These are phyloP conservation scores for Andricus curvator DNA, from an alignment of 2,888 invertebrate genomes.

Conservation along the genomic window DNA sequence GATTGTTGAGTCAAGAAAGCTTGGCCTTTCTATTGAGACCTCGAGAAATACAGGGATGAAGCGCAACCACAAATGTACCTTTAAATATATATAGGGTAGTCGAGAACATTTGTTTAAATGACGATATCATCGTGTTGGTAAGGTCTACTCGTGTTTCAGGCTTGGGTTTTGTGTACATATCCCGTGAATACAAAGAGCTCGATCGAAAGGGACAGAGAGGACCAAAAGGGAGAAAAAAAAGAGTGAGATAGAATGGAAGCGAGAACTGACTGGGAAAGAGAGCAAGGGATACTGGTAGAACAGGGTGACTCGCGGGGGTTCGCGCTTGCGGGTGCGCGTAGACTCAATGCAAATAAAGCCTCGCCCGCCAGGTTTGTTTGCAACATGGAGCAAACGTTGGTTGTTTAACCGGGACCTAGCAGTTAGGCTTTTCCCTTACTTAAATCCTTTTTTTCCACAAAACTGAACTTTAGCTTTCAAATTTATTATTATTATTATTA, in stretches of 20 bases:
- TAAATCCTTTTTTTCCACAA: background rate
- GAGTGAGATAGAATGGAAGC: constrained; percentile 18
- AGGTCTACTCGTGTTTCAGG: constrained; percentile 20
- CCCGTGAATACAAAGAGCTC: constrained; percentile 42
- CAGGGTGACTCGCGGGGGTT: constrained; percentile 42
- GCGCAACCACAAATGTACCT: background rate
- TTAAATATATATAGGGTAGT: background rate
- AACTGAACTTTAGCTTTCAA: too few relatives aligned
- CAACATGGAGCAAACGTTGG: constrained; percentile 71
- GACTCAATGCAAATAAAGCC: constrained; percentile 70
- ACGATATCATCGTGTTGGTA: background rate
- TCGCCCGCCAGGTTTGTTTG: constrained; percentile 69
- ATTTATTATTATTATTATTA: too few relatives aligned
- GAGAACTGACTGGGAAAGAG: constrained; percentile 9
- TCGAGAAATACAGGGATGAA: background rate
- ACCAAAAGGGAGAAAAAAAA: background rate
- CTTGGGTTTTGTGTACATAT: constrained; percentile 11
- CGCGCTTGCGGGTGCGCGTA: constrained; percentile 59
- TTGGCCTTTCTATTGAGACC: constrained; percentile 10
- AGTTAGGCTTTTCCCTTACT: constrained; percentile 21
- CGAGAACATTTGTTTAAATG: constrained; percentile 13
- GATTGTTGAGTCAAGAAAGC: constrained; percentile 28
- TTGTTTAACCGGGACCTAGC: constrained; percentile 65
- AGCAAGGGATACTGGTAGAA: constrained; percentile 14
- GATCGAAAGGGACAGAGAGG: constrained; percentile 12